phyloP scores from a whole-genome alignment of 2,888 invertebrate genomes.

The Dorcus parallelipipedus region DNA sequence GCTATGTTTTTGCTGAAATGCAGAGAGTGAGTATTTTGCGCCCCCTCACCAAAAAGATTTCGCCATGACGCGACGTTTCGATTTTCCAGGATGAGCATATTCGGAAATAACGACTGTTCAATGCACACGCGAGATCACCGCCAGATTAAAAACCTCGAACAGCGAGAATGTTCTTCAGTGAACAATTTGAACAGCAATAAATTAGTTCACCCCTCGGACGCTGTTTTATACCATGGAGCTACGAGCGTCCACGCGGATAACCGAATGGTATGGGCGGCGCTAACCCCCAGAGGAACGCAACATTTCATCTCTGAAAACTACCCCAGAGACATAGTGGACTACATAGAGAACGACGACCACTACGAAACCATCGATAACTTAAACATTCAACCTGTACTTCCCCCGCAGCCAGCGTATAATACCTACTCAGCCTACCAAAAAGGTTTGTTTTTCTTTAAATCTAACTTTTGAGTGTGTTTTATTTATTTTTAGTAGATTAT shows the following conservation, averaged over 20 bases:
- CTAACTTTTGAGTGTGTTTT: slow-evolving; percentile 47
- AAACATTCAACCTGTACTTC: slow-evolving; percentile 46
- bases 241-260: slow-evolving; percentile 39
- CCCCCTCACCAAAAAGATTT: no score
- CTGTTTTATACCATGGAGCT: slow-evolving; percentile 40
- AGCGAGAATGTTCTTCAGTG: slow-evolving; percentile 41
- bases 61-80: no score
- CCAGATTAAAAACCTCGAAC: slow-evolving; percentile 47
- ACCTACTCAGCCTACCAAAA: slow-evolving; percentile 25
- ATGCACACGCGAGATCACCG: slow-evolving; percentile 48
- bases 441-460: slow-evolving; percentile 21
- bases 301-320: slow-evolving; percentile 71
- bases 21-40: slow-evolving; percentile 66
- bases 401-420: slow-evolving; percentile 6
- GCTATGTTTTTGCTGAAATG: slow-evolving; percentile 78
- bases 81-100: slow-evolving; percentile 52
- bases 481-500: slow-evolving; percentile 59
- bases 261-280: slow-evolving; percentile 68
- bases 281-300: slow-evolving; percentile 73
- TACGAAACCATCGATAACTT: slow-evolving; percentile 67
- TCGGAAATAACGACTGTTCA: slow-evolving; percentile 56
- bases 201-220: slow-evolving; percentile 42
- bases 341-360: slow-evolving; percentile 59
- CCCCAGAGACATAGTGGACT: slow-evolving; percentile 53
- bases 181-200: slow-evolving; percentile 48